Conservation (phyloP, 2,113 vertebrate genomes). For the Trichechus manatus region DNA sequence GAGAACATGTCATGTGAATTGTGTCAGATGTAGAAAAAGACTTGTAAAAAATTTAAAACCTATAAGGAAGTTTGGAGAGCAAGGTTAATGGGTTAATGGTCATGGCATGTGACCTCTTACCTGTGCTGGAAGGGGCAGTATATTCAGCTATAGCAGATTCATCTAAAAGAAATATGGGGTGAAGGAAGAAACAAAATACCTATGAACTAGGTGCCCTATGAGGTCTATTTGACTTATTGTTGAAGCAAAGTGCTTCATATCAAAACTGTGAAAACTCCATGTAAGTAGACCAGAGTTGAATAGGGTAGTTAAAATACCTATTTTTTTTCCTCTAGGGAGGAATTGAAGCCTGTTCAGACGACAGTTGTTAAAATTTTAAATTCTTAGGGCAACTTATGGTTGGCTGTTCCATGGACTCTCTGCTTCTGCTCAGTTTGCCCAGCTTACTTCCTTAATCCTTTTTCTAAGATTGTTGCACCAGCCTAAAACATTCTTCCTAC, state of each 20-base stretch:
- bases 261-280: background rate
- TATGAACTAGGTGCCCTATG: background rate
- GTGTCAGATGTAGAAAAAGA: background rate
- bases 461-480: background rate
- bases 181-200: background rate
- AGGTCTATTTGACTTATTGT: background rate
- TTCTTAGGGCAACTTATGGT: background rate
- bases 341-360: background rate
- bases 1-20: background rate
- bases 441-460: background rate
- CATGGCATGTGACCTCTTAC: slow-evolving; percentile 26
- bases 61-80: background rate
- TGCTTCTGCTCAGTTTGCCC: background rate
- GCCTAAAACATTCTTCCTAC: background rate
- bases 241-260: background rate
- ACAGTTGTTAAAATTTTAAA: background rate
- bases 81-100: background rate
- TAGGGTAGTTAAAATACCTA: background rate
- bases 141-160: slow-evolving; percentile 72
- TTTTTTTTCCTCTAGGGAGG: background rate
- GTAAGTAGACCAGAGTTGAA: background rate
- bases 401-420: background rate
- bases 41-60: background rate
- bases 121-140: slow-evolving; percentile 67
- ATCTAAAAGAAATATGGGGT: slow-evolving; percentile 54